Evolutionary conservation across 2,888 invertebrate species (phyloP).

Genomic region (Mantis religiosa): DNA sequence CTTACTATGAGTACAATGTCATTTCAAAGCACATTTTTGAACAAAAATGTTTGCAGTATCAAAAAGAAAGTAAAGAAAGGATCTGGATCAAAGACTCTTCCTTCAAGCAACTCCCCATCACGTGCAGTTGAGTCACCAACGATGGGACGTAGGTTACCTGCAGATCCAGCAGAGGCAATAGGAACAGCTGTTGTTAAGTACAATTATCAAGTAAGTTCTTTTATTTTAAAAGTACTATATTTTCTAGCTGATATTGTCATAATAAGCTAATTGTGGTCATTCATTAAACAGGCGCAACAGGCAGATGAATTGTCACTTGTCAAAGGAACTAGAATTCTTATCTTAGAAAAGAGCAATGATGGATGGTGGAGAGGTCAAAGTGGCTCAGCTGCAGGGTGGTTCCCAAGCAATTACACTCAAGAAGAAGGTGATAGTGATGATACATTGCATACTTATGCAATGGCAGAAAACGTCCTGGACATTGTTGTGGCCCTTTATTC

Average conservation of each 20-base stretch:
- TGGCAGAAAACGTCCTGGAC: conserved; percentile 93
- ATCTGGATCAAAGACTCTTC: conserved; percentile 73
- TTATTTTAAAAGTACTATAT: not conserved
- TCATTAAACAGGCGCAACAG: conserved; percentile 73
- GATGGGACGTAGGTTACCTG: conserved; percentile 66
- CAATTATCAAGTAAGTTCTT: conserved; percentile 61
- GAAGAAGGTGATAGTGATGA: conserved; percentile 79
- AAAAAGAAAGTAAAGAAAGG: conserved; percentile 84
- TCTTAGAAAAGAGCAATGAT: conserved; percentile 96
- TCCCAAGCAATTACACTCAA: conserved; percentile 97
- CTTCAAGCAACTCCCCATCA: conserved; percentile 76
- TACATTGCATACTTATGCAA: conserved; percentile 85
- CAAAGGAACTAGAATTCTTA: conserved; percentile 91
- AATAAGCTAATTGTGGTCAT: not conserved
- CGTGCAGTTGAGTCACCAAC: conserved; percentile 72
- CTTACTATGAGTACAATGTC: too few species aligned
- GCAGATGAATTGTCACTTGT: conserved; percentile 91
- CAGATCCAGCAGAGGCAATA: conserved; percentile 83
- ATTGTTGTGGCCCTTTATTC: conserved; percentile 94
- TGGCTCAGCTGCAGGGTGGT: conserved; percentile 76
- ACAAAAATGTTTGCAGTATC: conserved; percentile 53
- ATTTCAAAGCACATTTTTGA: too few species aligned
- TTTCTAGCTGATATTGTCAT: not conserved
- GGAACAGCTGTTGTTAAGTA: conserved; percentile 91
- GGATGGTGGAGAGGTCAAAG: conserved; percentile 98